Conservation (phyloP, 2,797 vertebrate species). For the Danio choprae region DNA sequence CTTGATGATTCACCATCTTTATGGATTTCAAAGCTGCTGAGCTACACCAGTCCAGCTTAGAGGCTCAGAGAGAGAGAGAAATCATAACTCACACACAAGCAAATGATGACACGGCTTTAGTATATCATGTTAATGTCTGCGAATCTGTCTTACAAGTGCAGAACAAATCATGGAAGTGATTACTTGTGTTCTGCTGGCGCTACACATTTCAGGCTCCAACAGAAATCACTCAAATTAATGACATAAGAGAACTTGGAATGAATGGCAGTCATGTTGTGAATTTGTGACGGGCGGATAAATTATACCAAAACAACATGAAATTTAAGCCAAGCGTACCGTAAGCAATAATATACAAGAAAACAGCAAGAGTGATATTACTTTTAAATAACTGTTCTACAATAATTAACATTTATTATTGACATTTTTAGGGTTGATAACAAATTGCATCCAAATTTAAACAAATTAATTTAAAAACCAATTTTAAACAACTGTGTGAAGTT, state of each 20-base stretch:
- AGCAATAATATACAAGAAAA: neutral
- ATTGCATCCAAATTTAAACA: too few species aligned
- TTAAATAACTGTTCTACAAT: too few species aligned
- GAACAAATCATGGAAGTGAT: slow-evolving; percentile 53
- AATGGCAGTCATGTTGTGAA: neutral
- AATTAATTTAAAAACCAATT: too few species aligned
- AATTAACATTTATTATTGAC: too few species aligned
- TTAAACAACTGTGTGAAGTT: too few species aligned
- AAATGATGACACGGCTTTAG: slow-evolving; percentile 33
- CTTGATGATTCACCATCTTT: slow-evolving; percentile 40
- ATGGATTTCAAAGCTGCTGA: slow-evolving; percentile 47
- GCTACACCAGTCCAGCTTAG: slow-evolving; percentile 16
- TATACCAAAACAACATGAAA: neutral
- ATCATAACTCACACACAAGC: slow-evolving; percentile 19
- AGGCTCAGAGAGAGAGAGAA: neutral
- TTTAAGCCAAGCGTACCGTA: neutral
- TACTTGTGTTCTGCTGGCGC: slow-evolving; percentile 30
- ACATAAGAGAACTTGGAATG: slow-evolving; percentile 24
- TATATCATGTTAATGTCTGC: slow-evolving; percentile 50
- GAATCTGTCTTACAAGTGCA: slow-evolving; percentile 32
- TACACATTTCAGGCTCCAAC: slow-evolving; percentile 33
- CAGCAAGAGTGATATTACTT: neutral
- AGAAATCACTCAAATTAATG: slow-evolving; percentile 10
- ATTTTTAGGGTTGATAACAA: too few species aligned
- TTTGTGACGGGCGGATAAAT: slow-evolving; percentile 17